These are phyloP conservation scores for Drosophila subsilvestris DNA, from an alignment of 2,888 invertebrate genomes.

Conservation along the genomic window DNA sequence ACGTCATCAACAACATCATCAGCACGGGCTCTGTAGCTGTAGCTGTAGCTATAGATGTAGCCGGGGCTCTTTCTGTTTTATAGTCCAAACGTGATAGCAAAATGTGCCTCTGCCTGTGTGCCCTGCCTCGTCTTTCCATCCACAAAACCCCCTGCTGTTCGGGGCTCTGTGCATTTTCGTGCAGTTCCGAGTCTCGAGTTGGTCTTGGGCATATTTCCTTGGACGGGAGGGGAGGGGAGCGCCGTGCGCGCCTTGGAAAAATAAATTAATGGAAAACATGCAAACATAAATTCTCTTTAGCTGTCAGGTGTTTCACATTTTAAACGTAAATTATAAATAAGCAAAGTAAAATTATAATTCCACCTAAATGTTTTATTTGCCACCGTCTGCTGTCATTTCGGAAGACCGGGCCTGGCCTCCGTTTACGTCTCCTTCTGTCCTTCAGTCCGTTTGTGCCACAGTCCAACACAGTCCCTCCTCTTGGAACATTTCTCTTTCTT, in stretches of 20 bases:
- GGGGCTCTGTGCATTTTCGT: slow-evolving; percentile 46
- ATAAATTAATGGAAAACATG: slow-evolving; percentile 82
- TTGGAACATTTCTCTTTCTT: slow-evolving; percentile 29
- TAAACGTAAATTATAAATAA: slow-evolving; percentile 78
- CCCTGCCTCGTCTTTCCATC: not conserved
- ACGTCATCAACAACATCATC: slow-evolving; percentile 77
- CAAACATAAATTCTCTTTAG: slow-evolving; percentile 81
- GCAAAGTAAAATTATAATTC: slow-evolving; percentile 75
- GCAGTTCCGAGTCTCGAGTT: slow-evolving; percentile 37
- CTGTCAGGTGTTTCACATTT: slow-evolving; percentile 81
- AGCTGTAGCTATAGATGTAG: slow-evolving; percentile 28
- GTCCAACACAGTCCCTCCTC: slow-evolving; percentile 1
- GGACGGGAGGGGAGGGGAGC: slow-evolving; percentile 16
- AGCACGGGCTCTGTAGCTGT: slow-evolving; percentile 43
- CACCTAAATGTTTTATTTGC: slow-evolving; percentile 77
- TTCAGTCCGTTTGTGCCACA: slow-evolving; percentile 1
- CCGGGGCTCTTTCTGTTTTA: slow-evolving; percentile 65
- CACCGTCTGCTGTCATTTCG: slow-evolving; percentile 60
- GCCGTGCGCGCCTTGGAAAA: slow-evolving; percentile 57
- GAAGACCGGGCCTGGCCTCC: not conserved
- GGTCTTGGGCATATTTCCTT: slow-evolving; percentile 46
- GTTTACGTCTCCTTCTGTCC: not conserved
- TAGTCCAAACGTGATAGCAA: slow-evolving; percentile 76
- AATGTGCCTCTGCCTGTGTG: slow-evolving; percentile 58
- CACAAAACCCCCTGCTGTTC: slow-evolving; percentile 31